Base-by-base conservation (phyloP, 2,888 invertebrate genomes). In the Andrena hattorfiana region DNA sequence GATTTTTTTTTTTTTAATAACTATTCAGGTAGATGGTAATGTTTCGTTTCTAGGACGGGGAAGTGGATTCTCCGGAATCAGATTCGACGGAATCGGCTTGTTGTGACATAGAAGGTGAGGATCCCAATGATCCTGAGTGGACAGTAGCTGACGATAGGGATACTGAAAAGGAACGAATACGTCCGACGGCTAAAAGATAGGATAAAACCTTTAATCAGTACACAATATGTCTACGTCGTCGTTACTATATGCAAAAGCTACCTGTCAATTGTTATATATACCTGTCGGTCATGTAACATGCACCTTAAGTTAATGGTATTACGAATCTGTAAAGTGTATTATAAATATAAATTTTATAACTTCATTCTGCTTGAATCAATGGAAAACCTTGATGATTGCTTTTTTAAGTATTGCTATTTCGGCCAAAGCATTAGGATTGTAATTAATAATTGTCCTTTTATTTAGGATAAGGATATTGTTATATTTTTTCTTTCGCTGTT, bases 51-150 rank as follows among this genome's bases (percentile, higher is more conserved):
- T 88, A 90, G 93, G 95, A 95, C 86, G 94, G 95, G 74, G 95
- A 95, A 71, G 81, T 93, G 81, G 95, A 95, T 89, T 94, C 94
- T 74, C 94, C 94, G 23, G 93, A 94, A 94, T 94, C 94, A 79
- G 94, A 94, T 88, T 94, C 94, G 56, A 94, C 94, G 28, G 94
- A 94, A 89, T 96, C 96, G 30, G 96, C 95, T 70, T 95, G 95
- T 70, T 96, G 95, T 84, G 97, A 97, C 85, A 92, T 94, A 82
- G 94, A 94, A 60, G 94, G 93, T 79, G 97, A 97, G 92, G 98
- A 98, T 94, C 97, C 97, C 32, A 97, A 97, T 93, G 98, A 98
- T 94, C 97, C 96, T 6, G 98, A 98, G 92, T 98, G 98, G 98
- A 96, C 96, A 26, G 95, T 94, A 69, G 92, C 92, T 0, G 95